Base-by-base conservation (phyloP, 1,140 invertebrate species). In the Heliconius himera region DNA sequence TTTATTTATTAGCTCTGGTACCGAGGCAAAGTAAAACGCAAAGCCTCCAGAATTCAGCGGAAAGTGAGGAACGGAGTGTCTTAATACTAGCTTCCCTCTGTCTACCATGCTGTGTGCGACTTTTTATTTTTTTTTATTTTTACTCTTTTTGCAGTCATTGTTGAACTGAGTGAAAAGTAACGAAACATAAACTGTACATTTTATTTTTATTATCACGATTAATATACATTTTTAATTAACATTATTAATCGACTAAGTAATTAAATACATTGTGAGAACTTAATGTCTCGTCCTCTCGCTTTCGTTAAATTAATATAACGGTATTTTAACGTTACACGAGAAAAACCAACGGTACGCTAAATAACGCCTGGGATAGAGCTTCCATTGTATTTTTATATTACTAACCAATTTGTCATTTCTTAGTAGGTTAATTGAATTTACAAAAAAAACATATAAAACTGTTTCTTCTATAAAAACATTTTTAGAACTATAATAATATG, bases 331-430 rank as follows among this genome's bases (percentile, higher is more conserved):
- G 60, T n/a, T 66, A 66, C 22, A 66, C 26, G 60, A 66, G 60
- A 22, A 29, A 60, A 13, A 3, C 88, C 54, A 93, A 94, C 91
- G 88, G 91, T 93, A 93, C 82, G 86, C 87, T 88, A 93, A 93
- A 93, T 93, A 93, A 92, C 82, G 84, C 87, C 84, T 94, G 92
- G 83, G 92, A 94, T 93, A 80, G 90, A 90, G 88, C 79, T 83
- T 80, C 89, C 83, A 93, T 92, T 92, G 91, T 93, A 86, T 85
- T 29, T 22, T 66, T 54, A 51, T 54, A 74, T 51, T 56, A 33
- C 46, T 26, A 18, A 56, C 46, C 46, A 74, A 51, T 51, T 46
- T 33, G n/a, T 54, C 73, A 51, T 66, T 66, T 26, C 54, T 66
- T 16, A 29, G 22, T 66, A 66, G 22, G 60, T 29, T 66, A 66